A percentile compares a stretch with the other conserved stretches of the same genome.
Evolutionary conservation across 2,888 invertebrate genomes (phyloP).

Genomic region (Philopedon plagiatum): DNA sequence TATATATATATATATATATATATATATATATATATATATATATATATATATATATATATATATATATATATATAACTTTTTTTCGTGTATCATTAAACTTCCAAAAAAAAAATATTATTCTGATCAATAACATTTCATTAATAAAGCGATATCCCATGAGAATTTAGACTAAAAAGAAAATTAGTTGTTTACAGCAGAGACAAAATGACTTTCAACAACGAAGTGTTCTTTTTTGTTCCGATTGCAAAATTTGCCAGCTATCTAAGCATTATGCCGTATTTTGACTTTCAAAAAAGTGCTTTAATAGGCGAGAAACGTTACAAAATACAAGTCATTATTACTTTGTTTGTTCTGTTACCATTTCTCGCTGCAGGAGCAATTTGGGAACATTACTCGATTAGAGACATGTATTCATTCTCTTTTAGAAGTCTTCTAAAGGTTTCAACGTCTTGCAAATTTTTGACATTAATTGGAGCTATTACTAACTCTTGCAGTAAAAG

Average conservation of each 20-base stretch:
- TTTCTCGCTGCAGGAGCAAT: neutral
- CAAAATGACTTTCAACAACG: neutral
- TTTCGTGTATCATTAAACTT: too few relatives aligned
- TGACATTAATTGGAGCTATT: neutral
- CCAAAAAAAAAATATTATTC: too few relatives aligned
- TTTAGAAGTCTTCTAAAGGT: neutral
- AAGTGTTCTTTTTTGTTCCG: neutral
- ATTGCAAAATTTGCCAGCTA: neutral
- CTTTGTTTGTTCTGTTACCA: neutral
- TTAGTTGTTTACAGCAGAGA: too few relatives aligned
- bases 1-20: too few relatives aligned
- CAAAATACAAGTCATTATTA: neutral
- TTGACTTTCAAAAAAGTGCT: neutral
- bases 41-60: too few relatives aligned
- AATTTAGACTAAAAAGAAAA: too few relatives aligned
- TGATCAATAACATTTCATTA: too few relatives aligned
- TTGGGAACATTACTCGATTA: neutral
- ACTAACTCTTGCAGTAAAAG: neutral
- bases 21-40: too few relatives aligned
- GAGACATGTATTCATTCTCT: neutral
- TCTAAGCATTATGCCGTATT: neutral
- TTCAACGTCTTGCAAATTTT: neutral
- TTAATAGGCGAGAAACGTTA: neutral
- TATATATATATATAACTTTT: too few relatives aligned
- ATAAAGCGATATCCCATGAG: too few relatives aligned